Percentiles rank a stretch among this genome's conserved stretches.
Conservation (phyloP, 2,797 vertebrate species). For the Lindbergichthys nudifrons region DNA sequence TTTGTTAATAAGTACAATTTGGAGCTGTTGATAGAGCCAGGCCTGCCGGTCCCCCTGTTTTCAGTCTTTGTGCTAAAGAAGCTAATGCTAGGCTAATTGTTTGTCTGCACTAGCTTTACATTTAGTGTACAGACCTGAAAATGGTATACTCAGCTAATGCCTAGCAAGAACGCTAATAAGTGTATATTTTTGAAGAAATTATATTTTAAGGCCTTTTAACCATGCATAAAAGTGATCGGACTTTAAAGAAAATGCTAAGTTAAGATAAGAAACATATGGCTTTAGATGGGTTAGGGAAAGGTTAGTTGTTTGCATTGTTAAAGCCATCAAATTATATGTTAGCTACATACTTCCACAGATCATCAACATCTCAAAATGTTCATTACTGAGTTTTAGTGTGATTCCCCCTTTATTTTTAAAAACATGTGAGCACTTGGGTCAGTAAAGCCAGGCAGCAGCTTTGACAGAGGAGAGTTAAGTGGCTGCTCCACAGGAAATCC, state of each 20-base stretch:
- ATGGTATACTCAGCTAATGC: neutral
- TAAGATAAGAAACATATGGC: neutral
- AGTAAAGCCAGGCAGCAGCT: conserved; percentile 16
- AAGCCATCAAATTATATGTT: neutral
- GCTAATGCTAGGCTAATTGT: neutral
- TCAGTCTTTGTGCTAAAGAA: neutral
- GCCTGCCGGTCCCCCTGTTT: neutral
- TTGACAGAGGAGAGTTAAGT: conserved; percentile 28
- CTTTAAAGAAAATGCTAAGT: neutral
- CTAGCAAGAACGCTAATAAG: neutral
- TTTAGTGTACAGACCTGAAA: neutral
- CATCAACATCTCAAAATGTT: neutral
- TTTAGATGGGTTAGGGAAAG: neutral
- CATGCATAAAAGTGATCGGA: neutral
- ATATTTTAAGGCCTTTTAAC: neutral
- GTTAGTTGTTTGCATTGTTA: neutral
- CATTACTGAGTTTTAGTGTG: neutral
- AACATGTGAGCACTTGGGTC: conserved; percentile 10
- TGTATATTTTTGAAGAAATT: neutral
- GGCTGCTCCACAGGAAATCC: conserved; percentile 34
- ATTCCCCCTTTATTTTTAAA: neutral
- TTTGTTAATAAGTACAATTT: neutral
- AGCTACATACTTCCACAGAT: neutral
- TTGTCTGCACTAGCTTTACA: neutral
- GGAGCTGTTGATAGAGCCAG: neutral